These are phyloP conservation scores for Stictonetta naevosa DNA, from an alignment of 2,113 vertebrate genomes.

Conservation along the genomic window DNA sequence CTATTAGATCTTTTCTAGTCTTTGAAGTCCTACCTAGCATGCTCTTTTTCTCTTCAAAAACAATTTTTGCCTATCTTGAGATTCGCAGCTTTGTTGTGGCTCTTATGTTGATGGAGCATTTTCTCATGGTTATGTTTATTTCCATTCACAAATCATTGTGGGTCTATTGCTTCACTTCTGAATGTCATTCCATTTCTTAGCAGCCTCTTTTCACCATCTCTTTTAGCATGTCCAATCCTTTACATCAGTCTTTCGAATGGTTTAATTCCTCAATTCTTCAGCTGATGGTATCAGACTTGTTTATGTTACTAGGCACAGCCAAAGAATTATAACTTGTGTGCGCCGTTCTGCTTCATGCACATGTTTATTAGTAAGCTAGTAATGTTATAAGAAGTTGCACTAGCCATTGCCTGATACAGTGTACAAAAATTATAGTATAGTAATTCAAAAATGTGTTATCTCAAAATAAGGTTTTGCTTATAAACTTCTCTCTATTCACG, in stretches of 20 bases:
- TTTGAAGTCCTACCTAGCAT: constrained; percentile 55
- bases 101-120: constrained; percentile 38
- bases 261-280: constrained; percentile 63
- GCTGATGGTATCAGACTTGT: constrained; percentile 56
- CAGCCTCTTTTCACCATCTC: constrained; percentile 10
- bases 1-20: constrained; percentile 33
- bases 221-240: constrained; percentile 60
- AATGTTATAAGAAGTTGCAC: constrained; percentile 13
- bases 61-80: constrained; percentile 53
- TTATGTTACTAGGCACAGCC: constrained; percentile 49
- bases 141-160: constrained; percentile 7
- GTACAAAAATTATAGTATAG: constrained; percentile 15
- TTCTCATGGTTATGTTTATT: constrained; percentile 57
- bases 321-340: constrained; percentile 47
- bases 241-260: constrained; percentile 38
- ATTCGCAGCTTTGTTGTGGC: constrained; percentile 49
- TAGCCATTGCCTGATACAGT: constrained; percentile 11
- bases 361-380: constrained; percentile 59
- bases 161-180: not conserved
- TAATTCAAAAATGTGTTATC: constrained; percentile 58
- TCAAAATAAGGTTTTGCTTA: constrained; percentile 48
- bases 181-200: constrained; percentile 2
- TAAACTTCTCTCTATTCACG: constrained; percentile 18
- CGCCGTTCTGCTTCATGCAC: constrained; percentile 42
- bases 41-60: not conserved